Percentiles rank a stretch among this genome's conserved stretches.
These are phyloP conservation scores for Linurgus olivaceus DNA, from an alignment of 2,797 vertebrate species.

Conservation along the genomic window DNA sequence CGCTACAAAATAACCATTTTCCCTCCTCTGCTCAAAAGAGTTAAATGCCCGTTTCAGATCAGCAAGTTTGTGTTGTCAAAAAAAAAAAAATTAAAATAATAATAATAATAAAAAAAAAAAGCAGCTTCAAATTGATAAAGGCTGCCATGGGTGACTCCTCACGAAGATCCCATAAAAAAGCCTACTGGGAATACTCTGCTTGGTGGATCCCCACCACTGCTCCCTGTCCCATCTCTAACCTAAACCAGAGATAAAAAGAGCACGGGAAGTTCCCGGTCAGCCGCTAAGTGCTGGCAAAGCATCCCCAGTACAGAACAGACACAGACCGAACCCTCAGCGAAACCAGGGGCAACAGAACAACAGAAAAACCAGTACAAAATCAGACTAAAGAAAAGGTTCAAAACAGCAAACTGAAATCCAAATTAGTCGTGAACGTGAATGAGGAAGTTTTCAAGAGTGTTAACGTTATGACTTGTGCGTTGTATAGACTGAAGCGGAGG, in stretches of 20 bases:
- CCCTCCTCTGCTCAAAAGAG: not conserved
- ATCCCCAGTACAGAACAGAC: constrained; percentile 62
- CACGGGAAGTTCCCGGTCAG: not conserved
- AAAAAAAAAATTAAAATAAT: not conserved
- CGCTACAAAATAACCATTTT: not conserved
- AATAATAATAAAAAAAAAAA: not conserved
- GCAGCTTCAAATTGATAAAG: not conserved
- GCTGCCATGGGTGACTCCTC: not conserved
- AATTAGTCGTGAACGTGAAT: constrained; percentile 85
- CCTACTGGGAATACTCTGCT: not conserved
- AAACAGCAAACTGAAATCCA: constrained; percentile 82
- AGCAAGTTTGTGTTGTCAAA: not conserved
- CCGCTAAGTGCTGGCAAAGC: not conserved
- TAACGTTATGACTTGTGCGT: constrained; percentile 83
- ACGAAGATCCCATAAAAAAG: not conserved
- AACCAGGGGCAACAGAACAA: constrained; percentile 74
- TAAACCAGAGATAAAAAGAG: not conserved
- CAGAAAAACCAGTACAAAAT: constrained; percentile 71
- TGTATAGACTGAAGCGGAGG: constrained; percentile 86
- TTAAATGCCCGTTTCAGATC: not conserved
- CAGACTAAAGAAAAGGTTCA: constrained; percentile 73
- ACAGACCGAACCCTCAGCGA: constrained; percentile 64
- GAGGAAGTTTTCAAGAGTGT: constrained; percentile 77
- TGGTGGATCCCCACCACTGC: not conserved
- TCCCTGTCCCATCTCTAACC: not conserved